A percentile compares a stretch with the other conserved stretches of the same genome.
Evolutionary conservation across 1,140 invertebrate species (phyloP).

Genomic region (Drosophila cardini): DNA sequence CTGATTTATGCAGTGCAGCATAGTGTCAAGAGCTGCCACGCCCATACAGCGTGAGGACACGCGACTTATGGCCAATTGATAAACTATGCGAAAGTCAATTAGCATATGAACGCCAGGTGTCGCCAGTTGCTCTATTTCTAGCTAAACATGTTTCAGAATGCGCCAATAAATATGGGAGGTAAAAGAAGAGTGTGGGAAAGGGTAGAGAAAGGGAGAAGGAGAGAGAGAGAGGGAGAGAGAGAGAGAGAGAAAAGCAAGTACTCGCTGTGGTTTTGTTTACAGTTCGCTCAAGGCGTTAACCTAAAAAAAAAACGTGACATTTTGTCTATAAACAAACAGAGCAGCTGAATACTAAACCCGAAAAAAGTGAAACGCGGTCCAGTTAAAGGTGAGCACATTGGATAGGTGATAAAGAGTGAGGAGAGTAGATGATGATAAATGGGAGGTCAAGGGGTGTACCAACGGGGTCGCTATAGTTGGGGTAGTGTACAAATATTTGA

Average conservation of each 20-base stretch:
- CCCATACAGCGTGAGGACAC: slow-evolving; percentile 7
- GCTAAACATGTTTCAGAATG: slow-evolving; percentile 30
- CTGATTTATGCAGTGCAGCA: slow-evolving; percentile 62
- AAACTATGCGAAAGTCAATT: slow-evolving; percentile 39
- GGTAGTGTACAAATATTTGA: slow-evolving; percentile 5
- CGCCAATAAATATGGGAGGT: slow-evolving; percentile 8
- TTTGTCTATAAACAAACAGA: slow-evolving; percentile 32
- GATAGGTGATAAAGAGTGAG: background rate
- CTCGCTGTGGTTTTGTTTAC: slow-evolving; percentile 41
- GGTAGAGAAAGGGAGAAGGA: background rate
- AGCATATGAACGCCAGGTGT: slow-evolving; percentile 49
- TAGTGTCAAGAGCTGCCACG: slow-evolving; percentile 27
- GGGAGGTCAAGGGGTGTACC: too few species aligned
- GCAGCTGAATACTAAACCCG: background rate
- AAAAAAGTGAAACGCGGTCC: slow-evolving; percentile 1
- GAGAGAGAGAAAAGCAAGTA: background rate
- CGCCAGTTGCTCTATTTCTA: slow-evolving; percentile 16
- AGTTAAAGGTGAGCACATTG: slow-evolving; percentile 23
- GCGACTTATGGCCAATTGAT: slow-evolving; percentile 44
- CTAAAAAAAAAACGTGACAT: slow-evolving; percentile 42
- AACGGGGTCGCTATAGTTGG: background rate
- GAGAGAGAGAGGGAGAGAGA: background rate
- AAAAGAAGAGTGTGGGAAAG: background rate
- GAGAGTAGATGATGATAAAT: background rate
- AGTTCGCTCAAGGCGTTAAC: slow-evolving; percentile 41